These are phyloP conservation scores for Erebia ligea DNA, from an alignment of 2,888 invertebrate genomes.

Conservation along the genomic window DNA sequence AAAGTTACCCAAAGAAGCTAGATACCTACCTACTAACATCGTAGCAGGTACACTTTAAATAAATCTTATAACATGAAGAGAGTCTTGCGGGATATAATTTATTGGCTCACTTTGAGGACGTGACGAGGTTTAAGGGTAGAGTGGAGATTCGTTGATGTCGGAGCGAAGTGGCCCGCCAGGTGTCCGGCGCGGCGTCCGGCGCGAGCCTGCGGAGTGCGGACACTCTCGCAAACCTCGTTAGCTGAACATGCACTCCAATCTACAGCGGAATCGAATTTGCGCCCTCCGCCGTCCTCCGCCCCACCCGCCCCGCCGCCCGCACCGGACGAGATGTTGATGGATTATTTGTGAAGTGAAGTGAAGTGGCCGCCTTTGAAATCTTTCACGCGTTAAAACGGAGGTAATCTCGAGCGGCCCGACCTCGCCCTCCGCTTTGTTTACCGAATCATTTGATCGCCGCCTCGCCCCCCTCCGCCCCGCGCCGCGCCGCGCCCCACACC, in stretches of 20 bases:
- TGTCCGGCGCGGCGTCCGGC: background rate
- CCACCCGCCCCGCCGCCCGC: background rate
- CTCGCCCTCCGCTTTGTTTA: slow-evolving; percentile 66
- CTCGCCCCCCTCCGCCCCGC: slow-evolving; percentile 41
- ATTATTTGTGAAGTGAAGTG: slow-evolving; percentile 80
- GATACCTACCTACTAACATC: background rate
- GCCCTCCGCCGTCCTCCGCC: slow-evolving; percentile 41
- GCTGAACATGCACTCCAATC: slow-evolving; percentile 79
- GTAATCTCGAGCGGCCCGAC: slow-evolving; percentile 62
- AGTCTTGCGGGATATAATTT: background rate
- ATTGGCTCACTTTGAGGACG: background rate
- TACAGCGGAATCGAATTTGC: slow-evolving; percentile 73
- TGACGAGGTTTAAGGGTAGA: background rate
- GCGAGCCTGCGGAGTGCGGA: background rate
- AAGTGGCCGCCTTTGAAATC: slow-evolving; percentile 73
- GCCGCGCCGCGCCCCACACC: slow-evolving; percentile 42
- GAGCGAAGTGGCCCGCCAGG: background rate
- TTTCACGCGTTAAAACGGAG: slow-evolving; percentile 82
- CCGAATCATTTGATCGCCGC: slow-evolving; percentile 76
- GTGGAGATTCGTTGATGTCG: background rate
- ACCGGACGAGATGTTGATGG: slow-evolving; percentile 71
- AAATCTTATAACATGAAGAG: background rate
- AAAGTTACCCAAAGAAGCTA: background rate
- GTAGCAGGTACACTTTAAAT: background rate
- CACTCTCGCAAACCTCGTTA: slow-evolving; percentile 64